Percentiles rank a stretch among this genome's conserved stretches.
Evolutionary conservation across 2,797 vertebrate genomes (phyloP).

Genomic region (Rallus crepitans): DNA sequence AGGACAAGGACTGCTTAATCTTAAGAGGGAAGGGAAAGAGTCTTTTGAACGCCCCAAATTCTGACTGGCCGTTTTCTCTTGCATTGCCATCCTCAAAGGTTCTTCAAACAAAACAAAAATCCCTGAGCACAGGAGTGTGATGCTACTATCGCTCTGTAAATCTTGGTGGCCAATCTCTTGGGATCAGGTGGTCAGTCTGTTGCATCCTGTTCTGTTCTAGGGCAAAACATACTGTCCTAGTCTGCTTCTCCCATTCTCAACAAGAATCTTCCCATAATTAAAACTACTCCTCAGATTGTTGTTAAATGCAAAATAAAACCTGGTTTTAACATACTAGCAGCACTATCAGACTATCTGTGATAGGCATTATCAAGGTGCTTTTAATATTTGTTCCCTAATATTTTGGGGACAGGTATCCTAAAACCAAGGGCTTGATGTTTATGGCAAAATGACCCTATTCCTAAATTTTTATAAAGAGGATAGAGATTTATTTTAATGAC

Average conservation of each 20-base stretch:
- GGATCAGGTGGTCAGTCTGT: not conserved
- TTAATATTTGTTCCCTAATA: not conserved
- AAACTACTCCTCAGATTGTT: not conserved
- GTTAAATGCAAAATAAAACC: not conserved
- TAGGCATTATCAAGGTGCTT: not conserved
- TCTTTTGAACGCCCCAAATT: not conserved
- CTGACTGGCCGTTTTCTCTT: not conserved
- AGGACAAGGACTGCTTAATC: not conserved
- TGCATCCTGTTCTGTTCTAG: not conserved
- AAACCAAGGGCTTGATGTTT: not conserved
- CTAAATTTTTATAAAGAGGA: not conserved
- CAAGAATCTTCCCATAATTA: not conserved
- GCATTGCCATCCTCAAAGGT: not conserved
- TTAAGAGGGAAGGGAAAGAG: not conserved
- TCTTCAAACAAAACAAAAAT: not conserved
- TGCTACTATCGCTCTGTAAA: not conserved
- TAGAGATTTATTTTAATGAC: not conserved
- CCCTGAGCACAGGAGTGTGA: not conserved
- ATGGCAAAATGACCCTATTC: not conserved
- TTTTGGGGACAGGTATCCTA: not conserved
- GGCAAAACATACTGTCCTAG: not conserved
- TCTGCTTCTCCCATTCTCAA: not conserved
- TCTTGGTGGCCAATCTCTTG: not conserved
- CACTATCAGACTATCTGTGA: not conserved
- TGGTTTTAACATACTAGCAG: not conserved